These are phyloP conservation scores for Embidobia sp. DNA, from an alignment of 2,888 invertebrate species.

Conservation along the genomic window DNA sequence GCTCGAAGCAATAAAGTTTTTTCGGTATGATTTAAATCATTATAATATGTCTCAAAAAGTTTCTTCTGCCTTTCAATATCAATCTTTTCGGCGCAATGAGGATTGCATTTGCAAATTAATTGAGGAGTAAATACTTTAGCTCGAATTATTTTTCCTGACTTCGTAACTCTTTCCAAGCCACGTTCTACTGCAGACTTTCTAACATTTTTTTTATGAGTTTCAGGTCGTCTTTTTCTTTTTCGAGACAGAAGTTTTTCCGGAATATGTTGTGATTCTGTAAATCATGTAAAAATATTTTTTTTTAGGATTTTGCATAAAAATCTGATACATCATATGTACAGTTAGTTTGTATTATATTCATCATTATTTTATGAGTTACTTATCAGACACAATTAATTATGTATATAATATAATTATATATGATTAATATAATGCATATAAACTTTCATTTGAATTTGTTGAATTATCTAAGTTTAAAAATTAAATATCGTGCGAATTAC, in stretches of 20 bases:
- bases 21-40: conserved; percentile 3
- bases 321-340: no score
- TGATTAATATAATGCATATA: no score
- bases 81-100: conserved; percentile 23
- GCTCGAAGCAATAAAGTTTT: conserved; percentile 14
- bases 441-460: no score
- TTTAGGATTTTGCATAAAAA: no score
- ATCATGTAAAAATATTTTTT: no score
- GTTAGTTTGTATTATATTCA: no score
- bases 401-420: no score
- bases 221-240: conserved; percentile 5
- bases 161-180: conserved; percentile 13
- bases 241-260: neutral
- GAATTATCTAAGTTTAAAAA: no score
- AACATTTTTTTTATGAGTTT: conserved; percentile 13
- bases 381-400: no score
- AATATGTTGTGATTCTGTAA: no score
- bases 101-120: conserved; percentile 34
- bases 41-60: conserved; percentile 30
- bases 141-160: conserved; percentile 18
- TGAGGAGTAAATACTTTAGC: conserved; percentile 21
- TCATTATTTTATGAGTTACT: no score
- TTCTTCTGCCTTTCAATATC: conserved; percentile 23
- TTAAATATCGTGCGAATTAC: no score
- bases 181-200: conserved; percentile 16